Percentiles rank a stretch among this genome's conserved stretches.
These are phyloP conservation scores for Chaenogobius annularis DNA, from an alignment of 2,113 vertebrate genomes.

Conservation along the genomic window DNA sequence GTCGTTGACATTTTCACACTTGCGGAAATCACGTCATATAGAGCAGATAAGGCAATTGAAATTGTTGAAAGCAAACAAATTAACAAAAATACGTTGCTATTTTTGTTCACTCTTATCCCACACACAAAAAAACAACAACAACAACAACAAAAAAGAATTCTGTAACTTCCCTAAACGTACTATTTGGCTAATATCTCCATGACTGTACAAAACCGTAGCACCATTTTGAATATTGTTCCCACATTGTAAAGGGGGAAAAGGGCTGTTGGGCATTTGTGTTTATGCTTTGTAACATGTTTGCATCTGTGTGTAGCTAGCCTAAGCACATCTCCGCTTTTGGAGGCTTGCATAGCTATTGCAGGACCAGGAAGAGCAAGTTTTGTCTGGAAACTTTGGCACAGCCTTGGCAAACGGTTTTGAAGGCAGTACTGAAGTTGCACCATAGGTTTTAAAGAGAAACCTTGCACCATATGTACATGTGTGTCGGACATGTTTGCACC, in stretches of 20 bases:
- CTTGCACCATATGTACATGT: constrained; percentile 67
- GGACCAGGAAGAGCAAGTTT: constrained; percentile 69
- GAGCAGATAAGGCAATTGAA: constrained; percentile 50
- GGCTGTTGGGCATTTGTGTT: constrained; percentile 41
- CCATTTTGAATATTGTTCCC: constrained; percentile 74
- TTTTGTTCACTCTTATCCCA: constrained; percentile 30
- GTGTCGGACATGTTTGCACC: constrained; percentile 64
- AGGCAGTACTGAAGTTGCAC: constrained; percentile 71
- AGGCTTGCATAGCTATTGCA: constrained; percentile 76
- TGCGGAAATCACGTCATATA: constrained; percentile 15
- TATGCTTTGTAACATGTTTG: constrained; percentile 30
- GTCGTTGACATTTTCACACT: constrained; percentile 3
- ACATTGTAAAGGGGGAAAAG: constrained; percentile 65
- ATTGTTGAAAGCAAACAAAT: constrained; percentile 16
- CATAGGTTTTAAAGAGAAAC: constrained; percentile 65
- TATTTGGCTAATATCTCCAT: constrained; percentile 52
- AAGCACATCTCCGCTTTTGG: constrained; percentile 65
- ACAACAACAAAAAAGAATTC: constrained; percentile 16
- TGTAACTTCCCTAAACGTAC: constrained; percentile 16
- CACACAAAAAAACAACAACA: too few relatives aligned
- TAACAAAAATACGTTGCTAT: constrained; percentile 32
- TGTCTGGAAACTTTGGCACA: constrained; percentile 62
- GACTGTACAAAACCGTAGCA: constrained; percentile 66
- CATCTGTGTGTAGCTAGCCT: constrained; percentile 42
- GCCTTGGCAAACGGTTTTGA: constrained; percentile 60